Conservation (phyloP, 1,140 invertebrate species). For the Drosophila equinoxialis region DNA sequence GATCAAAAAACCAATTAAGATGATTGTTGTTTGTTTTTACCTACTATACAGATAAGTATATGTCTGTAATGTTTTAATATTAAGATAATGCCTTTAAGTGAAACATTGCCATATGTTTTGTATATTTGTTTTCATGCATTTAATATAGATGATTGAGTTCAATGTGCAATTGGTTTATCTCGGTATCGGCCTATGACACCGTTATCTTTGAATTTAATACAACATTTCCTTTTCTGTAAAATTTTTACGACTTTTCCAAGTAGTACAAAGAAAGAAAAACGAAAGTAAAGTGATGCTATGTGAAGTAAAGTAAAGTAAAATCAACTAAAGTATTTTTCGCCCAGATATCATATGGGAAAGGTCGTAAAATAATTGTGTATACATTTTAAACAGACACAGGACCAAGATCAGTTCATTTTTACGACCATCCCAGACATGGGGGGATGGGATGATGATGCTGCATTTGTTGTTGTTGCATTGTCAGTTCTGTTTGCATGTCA, state of each 20-base stretch:
- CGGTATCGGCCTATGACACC: conserved; percentile 35
- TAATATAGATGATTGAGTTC: conserved; percentile 36
- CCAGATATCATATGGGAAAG: conserved; percentile 55
- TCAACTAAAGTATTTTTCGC: conserved; percentile 55
- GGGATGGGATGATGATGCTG: too few species aligned
- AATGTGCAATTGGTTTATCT: conserved; percentile 51
- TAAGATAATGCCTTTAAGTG: background rate
- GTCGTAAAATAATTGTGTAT: conserved; percentile 78
- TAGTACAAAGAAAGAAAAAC: conserved; percentile 36
- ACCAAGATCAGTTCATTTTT: conserved; percentile 60
- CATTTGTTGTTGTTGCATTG: too few species aligned
- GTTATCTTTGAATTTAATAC: conserved; percentile 50
- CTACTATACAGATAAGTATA: too few species aligned
- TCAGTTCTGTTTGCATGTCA: conserved; percentile 43
- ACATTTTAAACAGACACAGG: conserved; percentile 72
- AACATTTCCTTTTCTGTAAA: conserved; percentile 49
- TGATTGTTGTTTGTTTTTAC: too few species aligned
- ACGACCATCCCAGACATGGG: conserved; percentile 35
- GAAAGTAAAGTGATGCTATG: conserved; percentile 22
- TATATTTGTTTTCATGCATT: too few species aligned
- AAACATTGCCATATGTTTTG: background rate
- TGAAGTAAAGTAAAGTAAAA: conserved; percentile 50
- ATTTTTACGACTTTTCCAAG: conserved; percentile 66
- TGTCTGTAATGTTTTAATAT: background rate
- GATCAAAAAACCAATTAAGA: too few species aligned